Evolutionary conservation across 2,888 invertebrate species (phyloP), one percentile per base, ranked within the genome.

Genomic region (Drosophila falleni): DNA sequence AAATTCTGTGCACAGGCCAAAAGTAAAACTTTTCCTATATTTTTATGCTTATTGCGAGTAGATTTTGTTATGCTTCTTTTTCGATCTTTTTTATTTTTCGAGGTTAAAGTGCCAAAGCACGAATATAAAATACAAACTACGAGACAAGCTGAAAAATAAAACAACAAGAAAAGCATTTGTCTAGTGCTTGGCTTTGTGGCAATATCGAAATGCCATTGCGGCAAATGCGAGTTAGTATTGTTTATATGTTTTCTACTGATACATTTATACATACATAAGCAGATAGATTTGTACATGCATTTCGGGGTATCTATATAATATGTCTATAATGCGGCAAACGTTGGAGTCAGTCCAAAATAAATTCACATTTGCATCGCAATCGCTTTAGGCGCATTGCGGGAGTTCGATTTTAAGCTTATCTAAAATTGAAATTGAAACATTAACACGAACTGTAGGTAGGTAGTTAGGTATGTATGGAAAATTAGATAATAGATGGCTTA

Each of bases 61-160:
- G 47, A 29, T 47, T 50, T 59, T n/a, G 64, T 62, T 65, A 9
- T 42, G 31, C 9, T 37, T 56, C 41, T 6, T 64, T 63, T 37
- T 55, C 42, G 53, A 37, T 65, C 26, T 42, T 47, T 67, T 49
- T 66, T 54, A 29, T 68, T 67, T 59, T 74, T 77, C 60, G 71
- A 76, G 81, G 78, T 82, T 85, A 81, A 81, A 85, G 83, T 83
- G 81, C 86, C 84, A 78, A 79, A 73, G 74, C 86, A 86, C 83
- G 82, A 82, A 72, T 71, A 66, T 66, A 63, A 73, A 78, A 70
- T 72, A 70, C 75, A 74, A 79, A 75, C 71, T 70, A 71, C 61
- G 55, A 64, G 55, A 75, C 56, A 74, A 41, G 13, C 3, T 16
- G 11, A 41, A 84, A 64, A 76, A 66, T 31, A 47, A 64, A 53